Base-by-base conservation (phyloP, 2,888 invertebrate genomes). In the Perizoma affinitatum region DNA sequence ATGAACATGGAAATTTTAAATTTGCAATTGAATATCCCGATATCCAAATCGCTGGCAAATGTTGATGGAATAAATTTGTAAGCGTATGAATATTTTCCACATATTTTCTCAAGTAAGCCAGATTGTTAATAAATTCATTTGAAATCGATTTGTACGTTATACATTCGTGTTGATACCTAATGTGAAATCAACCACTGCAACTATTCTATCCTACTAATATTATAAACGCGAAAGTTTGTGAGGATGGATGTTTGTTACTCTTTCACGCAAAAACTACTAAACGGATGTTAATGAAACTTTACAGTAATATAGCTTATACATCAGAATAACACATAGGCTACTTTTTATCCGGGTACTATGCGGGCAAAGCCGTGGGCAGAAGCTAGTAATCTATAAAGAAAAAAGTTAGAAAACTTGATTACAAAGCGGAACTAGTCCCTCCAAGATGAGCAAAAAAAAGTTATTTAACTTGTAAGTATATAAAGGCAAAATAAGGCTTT, bases 11-110 rank as follows among this genome's bases (percentile, higher is more conserved):
- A 5, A 38, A 9, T 56, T 61, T 60, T 57, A 61, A 47, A 52
- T 65, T 58, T 54, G 52, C 6, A 56, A 56, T 61, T 58, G 61
- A 56, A 57, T 53, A 63, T 57, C 52, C 51, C 34, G 11, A 42
- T 46, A 49, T 51, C 40, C 45, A 45, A 51, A 47, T 42, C 35
- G 41, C 50, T 5, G 44, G 11, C 46, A 35, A 57, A 56, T 45
- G 51, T 22, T 53, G 50, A 51, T 51, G 46, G 48, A 50, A 54
- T 63, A 42, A 48, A 54, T 49, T 54, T 47, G 41, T 7, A 54
- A 58, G 47, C 47, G 40, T 51, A 56, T 57, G 57, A 60, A 63
- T 63, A 61, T 58, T 38, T 54, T 58, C 60, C 46, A 54, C 38
- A 42, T 47, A 56, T 54, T 42, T 59, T 40, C 44, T 44, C 22